Base-by-base conservation (phyloP, 92 coral and sea anemone genomes). In the Epizoanthus ramosus region DNA sequence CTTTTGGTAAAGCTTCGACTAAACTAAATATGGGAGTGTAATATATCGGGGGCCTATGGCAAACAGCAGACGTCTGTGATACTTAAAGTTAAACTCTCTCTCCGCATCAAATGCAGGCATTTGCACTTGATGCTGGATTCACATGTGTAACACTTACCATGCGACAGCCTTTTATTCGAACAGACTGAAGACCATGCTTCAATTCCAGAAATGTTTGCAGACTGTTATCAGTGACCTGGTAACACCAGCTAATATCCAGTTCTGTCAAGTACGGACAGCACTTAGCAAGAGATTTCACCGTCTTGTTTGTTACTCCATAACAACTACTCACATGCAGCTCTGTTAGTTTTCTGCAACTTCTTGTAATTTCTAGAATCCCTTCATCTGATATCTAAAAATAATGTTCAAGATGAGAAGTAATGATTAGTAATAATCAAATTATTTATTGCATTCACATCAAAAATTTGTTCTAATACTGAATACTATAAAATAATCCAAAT, bases 251-350 rank as follows among this genome's bases (percentile, higher is more conserved):
- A 5, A 93, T 71, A 71, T 93, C 97, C 66, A 93, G 80, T 61
- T 86, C 97, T 79, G 63, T 80, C 80, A 93, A 74, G 21, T 69
- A 45, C 17, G 57, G 52, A 28, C 93, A 86, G 67, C 81, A 61
- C 43, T 39, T 83, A 17, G 91, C 87, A 68, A 93, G 58, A 41
- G 80, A 57, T 75, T 41, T 74, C 1, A 93, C 77, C 15, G 91
- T 84, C 79, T 73, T 74, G 87, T 93, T 94, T 68, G 98, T 84
- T 23, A 93, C 91, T 57, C 98, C 98, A 89, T 93, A 93, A 50
- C 92, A 91, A 63, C 94, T 91, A 56, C 98, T 93, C 60, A 93
- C 94, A 87, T 85, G 81, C 28, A 93, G 81, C 47, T 91, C 95
- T 76, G 68, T 53, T 57, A 93, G 93, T 57, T 85, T 87, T 71